Evolutionary conservation across 2,888 invertebrate species (phyloP).

Genomic region (Microdon myrmicae): DNA sequence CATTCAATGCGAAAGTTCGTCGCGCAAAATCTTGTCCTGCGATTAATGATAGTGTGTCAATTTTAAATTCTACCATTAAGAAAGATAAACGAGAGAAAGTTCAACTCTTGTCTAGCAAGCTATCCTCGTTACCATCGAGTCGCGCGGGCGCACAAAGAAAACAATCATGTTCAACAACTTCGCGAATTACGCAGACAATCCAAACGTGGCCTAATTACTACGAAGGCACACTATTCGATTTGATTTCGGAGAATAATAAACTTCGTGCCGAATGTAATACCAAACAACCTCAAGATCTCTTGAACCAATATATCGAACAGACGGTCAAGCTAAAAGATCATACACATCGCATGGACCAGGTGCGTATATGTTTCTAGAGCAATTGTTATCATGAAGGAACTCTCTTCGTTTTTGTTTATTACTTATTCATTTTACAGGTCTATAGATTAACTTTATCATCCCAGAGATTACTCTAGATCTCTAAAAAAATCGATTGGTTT

Average conservation of each 20-base stretch:
- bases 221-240: constrained; percentile 79
- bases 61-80: constrained; percentile 50
- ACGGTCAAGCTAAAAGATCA: constrained; percentile 58
- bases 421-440: too few species aligned
- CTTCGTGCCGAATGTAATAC: constrained; percentile 57
- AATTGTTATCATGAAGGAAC: neutral
- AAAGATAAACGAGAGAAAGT: constrained; percentile 48
- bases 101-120: constrained; percentile 59
- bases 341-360: constrained; percentile 52
- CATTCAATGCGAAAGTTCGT: constrained; percentile 66
- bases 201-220: constrained; percentile 78
- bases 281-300: constrained; percentile 70
- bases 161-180: constrained; percentile 38
- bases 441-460: too few species aligned
- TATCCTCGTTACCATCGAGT: constrained; percentile 56
- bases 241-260: constrained; percentile 69
- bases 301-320: constrained; percentile 71
- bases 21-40: constrained; percentile 77
- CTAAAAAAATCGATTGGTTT: too few species aligned
- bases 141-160: constrained; percentile 23
- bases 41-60: constrained; percentile 59
- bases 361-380: constrained; percentile 3
- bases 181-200: constrained; percentile 74
- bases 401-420: too few species aligned
- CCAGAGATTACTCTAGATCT: too few species aligned